Percentiles rank a stretch among this genome's conserved stretches.
Conservation (phyloP, 2,888 invertebrate species). For the Iselma pallidipennis region DNA sequence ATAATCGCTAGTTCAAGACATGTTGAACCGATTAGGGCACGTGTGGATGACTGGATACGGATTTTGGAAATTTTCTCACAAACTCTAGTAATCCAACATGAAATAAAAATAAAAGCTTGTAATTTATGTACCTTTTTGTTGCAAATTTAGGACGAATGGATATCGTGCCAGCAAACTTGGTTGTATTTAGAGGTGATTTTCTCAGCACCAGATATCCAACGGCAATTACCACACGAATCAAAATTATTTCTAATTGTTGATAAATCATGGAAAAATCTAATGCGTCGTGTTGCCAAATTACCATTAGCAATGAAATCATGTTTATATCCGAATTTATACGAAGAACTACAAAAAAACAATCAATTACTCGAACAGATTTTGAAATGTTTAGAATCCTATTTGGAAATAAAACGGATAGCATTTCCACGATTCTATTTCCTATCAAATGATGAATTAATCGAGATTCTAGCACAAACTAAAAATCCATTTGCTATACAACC, state of each 20-base stretch:
- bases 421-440: slow-evolving; percentile 90
- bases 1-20: slow-evolving; percentile 86
- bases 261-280: slow-evolving; percentile 88
- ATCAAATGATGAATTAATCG: slow-evolving; percentile 86
- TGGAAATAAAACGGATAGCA: slow-evolving; percentile 85
- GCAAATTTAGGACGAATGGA: slow-evolving; percentile 79
- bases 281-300: slow-evolving; percentile 79
- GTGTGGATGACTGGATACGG: slow-evolving; percentile 82
- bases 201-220: slow-evolving; percentile 91
- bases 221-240: slow-evolving; percentile 89
- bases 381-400: slow-evolving; percentile 86
- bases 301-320: slow-evolving; percentile 82
- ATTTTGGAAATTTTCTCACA: slow-evolving; percentile 77
- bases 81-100: slow-evolving; percentile 67
- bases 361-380: slow-evolving; percentile 83
- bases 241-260: slow-evolving; percentile 85
- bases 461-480: slow-evolving; percentile 88
- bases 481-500: slow-evolving; percentile 90
- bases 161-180: slow-evolving; percentile 89
- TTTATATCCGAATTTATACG: slow-evolving; percentile 70
- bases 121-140: neutral
- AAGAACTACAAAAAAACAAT: slow-evolving; percentile 73
- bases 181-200: slow-evolving; percentile 94
- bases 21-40: slow-evolving; percentile 79
- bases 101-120: neutral